Conservation (phyloP, 2,888 invertebrate genomes). For the Psylliodes chrysocephalus region DNA sequence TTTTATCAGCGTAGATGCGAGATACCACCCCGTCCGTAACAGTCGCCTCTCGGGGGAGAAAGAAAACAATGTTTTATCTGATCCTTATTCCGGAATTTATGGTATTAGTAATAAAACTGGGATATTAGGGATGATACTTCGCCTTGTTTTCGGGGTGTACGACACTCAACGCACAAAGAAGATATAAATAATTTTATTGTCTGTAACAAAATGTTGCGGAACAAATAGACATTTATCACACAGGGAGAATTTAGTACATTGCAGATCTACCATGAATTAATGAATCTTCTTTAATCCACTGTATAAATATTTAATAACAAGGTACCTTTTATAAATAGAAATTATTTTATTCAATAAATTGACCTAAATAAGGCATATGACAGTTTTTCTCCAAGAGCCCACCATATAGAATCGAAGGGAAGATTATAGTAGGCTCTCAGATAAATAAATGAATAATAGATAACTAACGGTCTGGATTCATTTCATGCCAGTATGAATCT, state of each 20-base stretch:
- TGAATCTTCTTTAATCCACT: no score
- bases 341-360: no score
- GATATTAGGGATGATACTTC: constrained; percentile 25
- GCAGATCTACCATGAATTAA: no score
- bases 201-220: not conserved
- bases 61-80: constrained; percentile 37
- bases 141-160: constrained; percentile 14
- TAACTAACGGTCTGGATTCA: no score
- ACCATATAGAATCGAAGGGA: no score
- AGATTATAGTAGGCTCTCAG: no score
- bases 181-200: constrained; percentile 32
- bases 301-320: no score
- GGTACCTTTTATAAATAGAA: no score
- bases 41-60: constrained; percentile 9
- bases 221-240: constrained; percentile 12
- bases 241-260: not conserved
- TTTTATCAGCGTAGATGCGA: not conserved
- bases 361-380: no score
- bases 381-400: no score
- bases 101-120: constrained; percentile 37
- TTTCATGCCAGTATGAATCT: no score
- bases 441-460: no score
- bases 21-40: not conserved
- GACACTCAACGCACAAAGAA: constrained; percentile 11
- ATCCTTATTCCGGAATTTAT: constrained; percentile 35